Evolutionary conservation across 1,140 invertebrate species (phyloP).

Genomic region (Homarus americanus): DNA sequence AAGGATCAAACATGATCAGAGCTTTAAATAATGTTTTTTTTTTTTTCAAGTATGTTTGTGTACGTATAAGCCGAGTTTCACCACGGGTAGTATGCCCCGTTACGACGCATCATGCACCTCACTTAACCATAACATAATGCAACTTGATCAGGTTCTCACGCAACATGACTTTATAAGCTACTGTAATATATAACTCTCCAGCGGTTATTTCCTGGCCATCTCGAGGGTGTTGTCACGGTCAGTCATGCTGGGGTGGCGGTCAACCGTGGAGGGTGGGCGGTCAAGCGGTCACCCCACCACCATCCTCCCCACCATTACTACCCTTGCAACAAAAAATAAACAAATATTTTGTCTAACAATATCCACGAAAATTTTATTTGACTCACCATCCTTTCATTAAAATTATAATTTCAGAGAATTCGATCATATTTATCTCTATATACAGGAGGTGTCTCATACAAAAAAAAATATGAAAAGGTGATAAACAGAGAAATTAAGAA

Average conservation of each 20-base stretch:
- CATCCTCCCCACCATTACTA: neutral
- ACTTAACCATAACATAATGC: slow-evolving; percentile 6
- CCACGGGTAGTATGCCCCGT: neutral
- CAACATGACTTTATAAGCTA: slow-evolving; percentile 18
- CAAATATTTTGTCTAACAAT: neutral
- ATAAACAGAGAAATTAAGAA: neutral
- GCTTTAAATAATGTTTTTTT: no score
- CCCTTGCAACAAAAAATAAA: neutral
- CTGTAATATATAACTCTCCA: slow-evolving; percentile 26
- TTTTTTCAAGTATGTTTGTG: no score
- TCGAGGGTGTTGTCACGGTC: slow-evolving; percentile 53
- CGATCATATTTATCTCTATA: neutral
- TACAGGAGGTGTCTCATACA: neutral
- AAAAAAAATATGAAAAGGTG: no score
- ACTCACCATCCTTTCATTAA: neutral
- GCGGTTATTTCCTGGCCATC: slow-evolving; percentile 51
- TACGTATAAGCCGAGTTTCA: neutral
- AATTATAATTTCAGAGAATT: neutral
- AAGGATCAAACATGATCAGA: no score
- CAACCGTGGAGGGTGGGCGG: slow-evolving; percentile 25
- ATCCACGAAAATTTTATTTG: neutral
- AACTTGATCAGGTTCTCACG: slow-evolving; percentile 43
- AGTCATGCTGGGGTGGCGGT: slow-evolving; percentile 41
- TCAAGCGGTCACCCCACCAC: slow-evolving; percentile 33
- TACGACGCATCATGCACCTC: neutral